Evolutionary conservation across 1,140 invertebrate species (phyloP), one percentile per base, ranked within the genome.

Genomic region (Polypedilum pembai): DNA sequence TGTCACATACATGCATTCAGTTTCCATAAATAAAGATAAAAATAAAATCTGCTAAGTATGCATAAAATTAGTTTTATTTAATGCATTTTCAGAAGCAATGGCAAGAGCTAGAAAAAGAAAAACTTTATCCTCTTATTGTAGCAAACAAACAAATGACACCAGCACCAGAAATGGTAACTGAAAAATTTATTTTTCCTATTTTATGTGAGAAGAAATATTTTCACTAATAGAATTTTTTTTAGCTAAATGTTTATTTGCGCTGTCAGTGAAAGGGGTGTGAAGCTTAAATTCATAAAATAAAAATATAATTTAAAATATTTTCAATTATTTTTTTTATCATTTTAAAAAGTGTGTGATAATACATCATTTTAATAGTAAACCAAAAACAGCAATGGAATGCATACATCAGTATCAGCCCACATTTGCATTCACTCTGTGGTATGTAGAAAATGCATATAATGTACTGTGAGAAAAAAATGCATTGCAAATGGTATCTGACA

Each of bases 21-120:
- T 33, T 33, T 33, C 24, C 24, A 33, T 33, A 33, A 33, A 33
- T 33, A 33, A 33, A 33, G 5, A 33, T 3, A 33, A 33, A 33
- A 33, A 33, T 8, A 2, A 56, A 56, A 17, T 66, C 65, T 66
- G 65, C 65, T 66, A 1, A 66, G 7, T 66, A 1, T 66, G 65
- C 65, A 66, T 66, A 66, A 17, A 66, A 66, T 66, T 66, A 18
- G 65, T 8, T 20, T 18, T n/a, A 66, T 66, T 66, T 66, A 66
- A 66, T 66, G 65, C 15, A 15, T 20, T 66, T 66, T 66, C 15
- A 15, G n/a, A 33, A 33, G 24, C 24, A 33, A 33, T 33, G 24
- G 15, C 8, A 8, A 45, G 15, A 45, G 41, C 8, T 45, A 45
- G 8, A 45, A 8, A 45, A 45, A 15, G 8, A 45, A 8, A 45